phyloP scores from a whole-genome alignment of 2,797 vertebrate genomes.

The Sebastiscus albofasciatus region DNA sequence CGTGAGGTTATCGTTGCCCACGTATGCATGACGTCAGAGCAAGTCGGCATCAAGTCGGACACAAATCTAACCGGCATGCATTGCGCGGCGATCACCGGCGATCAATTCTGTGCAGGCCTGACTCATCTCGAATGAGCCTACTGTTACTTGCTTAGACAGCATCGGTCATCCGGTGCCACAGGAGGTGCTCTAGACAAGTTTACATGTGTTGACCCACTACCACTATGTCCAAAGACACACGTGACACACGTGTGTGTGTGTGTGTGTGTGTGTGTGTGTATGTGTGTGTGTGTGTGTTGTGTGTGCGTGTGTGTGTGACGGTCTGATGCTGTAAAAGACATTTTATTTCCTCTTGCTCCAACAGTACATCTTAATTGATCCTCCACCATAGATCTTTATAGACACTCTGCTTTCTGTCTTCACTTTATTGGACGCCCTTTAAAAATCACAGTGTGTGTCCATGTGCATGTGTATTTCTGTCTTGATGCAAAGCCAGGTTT shows the following conservation, averaged over 20 bases:
- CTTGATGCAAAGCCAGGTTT: neutral
- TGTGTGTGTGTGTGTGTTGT: neutral
- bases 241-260: neutral
- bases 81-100: too few relatives aligned
- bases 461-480: neutral
- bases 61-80: too few relatives aligned
- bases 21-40: too few relatives aligned
- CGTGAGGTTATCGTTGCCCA: too few relatives aligned
- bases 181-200: neutral
- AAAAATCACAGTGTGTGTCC: conserved; percentile 57
- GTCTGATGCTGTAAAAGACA: conserved; percentile 41
- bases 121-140: too few relatives aligned
- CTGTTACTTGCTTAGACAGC: neutral
- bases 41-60: too few relatives aligned
- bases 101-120: too few relatives aligned
- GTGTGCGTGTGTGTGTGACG: neutral
- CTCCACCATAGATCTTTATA: conserved; percentile 62
- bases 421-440: conserved; percentile 52
- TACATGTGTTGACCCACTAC: neutral
- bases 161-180: neutral
- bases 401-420: conserved; percentile 38
- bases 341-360: conserved; percentile 35
- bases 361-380: conserved; percentile 62
- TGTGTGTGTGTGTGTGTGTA: neutral
- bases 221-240: conserved; percentile 2